These are phyloP conservation scores for Daktulosphaira vitifoliae DNA, from an alignment of 1,140 invertebrate genomes.

Conservation along the genomic window DNA sequence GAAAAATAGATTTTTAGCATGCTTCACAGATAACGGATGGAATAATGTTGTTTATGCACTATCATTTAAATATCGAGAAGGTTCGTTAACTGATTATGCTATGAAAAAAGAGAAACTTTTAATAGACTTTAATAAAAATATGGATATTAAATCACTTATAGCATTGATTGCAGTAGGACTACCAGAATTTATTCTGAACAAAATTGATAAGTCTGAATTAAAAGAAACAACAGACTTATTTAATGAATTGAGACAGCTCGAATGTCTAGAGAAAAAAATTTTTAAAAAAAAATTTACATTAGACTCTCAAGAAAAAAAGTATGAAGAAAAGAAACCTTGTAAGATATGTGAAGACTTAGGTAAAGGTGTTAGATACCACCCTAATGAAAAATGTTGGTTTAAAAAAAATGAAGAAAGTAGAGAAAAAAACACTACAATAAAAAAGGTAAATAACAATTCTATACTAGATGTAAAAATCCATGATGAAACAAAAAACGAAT, in stretches of 20 bases:
- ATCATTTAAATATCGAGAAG: not conserved
- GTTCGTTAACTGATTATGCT: not conserved
- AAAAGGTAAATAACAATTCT: slow-evolving; percentile 30
- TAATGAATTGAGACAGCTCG: too few relatives aligned
- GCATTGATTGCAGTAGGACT: not conserved
- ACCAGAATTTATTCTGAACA: not conserved
- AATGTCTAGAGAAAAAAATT: too few relatives aligned
- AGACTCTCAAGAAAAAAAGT: not conserved
- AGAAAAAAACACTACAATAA: not conserved
- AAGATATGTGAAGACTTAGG: not conserved
- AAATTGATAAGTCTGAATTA: slow-evolving; percentile 11
- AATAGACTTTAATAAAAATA: not conserved
- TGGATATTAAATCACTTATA: not conserved
- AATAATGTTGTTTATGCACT: not conserved
- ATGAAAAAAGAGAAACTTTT: slow-evolving; percentile 18
- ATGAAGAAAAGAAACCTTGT: slow-evolving; percentile 15
- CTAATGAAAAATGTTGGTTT: not conserved
- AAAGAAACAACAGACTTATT: too few relatives aligned
- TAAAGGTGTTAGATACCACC: slow-evolving; percentile 1
- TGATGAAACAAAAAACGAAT: slow-evolving; percentile 30
- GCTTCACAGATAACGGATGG: not conserved
- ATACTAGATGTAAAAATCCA: slow-evolving; percentile 22
- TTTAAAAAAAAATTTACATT: not conserved
- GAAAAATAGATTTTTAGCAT: not conserved
- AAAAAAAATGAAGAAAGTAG: slow-evolving; percentile 24